phyloP scores from a whole-genome alignment of 2,797 vertebrate genomes.

The Bradypodion ventrale region DNA sequence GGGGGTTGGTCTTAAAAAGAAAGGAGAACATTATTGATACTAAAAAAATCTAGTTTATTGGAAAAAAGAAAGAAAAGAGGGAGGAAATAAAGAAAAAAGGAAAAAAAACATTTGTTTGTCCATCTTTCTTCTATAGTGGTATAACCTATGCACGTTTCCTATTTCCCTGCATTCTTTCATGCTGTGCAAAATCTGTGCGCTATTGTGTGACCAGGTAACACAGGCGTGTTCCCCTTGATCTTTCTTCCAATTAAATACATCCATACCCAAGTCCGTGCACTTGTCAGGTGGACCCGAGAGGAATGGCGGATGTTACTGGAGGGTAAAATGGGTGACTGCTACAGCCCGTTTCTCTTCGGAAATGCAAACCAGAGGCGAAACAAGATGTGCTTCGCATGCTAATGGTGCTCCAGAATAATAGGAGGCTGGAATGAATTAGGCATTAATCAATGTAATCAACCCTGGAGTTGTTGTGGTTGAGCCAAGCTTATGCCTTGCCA shows the following conservation, averaged over 20 bases:
- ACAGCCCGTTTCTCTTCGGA: not conserved
- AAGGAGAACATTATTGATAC: too few species aligned
- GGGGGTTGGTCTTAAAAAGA: too few species aligned
- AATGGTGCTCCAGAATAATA: conserved; percentile 3
- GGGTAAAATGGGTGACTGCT: not conserved
- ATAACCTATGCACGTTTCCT: not conserved
- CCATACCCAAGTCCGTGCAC: too few species aligned
- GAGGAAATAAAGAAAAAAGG: too few species aligned
- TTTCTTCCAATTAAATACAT: not conserved
- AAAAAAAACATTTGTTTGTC: too few species aligned
- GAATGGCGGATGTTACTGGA: too few species aligned
- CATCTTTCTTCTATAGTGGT: not conserved
- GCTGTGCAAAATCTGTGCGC: not conserved
- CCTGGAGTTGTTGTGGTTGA: not conserved
- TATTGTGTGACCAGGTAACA: not conserved
- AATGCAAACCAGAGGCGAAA: not conserved
- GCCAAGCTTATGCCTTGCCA: not conserved
- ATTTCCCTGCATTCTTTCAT: not conserved
- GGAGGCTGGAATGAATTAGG: conserved; percentile 9
- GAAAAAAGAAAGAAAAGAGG: too few species aligned
- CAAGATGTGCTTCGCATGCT: conserved; percentile 11
- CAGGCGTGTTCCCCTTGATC: too few species aligned
- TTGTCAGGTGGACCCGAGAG: not conserved
- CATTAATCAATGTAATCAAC: conserved; percentile 3
- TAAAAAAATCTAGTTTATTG: too few species aligned